phyloP scores from a whole-genome alignment of 2,113 vertebrate species.

The Lanius ludovicianus region DNA sequence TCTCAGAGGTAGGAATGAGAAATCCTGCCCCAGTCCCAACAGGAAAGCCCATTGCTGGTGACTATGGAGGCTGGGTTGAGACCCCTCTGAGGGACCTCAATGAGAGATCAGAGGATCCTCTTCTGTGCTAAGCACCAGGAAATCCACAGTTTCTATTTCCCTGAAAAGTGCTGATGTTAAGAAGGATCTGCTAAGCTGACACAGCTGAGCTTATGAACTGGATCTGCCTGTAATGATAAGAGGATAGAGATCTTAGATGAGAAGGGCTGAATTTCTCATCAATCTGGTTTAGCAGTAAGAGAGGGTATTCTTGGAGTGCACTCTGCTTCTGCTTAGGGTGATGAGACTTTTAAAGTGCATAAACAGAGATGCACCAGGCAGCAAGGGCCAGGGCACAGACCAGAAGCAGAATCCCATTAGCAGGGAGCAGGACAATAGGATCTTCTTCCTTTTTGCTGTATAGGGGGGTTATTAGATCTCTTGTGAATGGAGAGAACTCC shows the following conservation, averaged over 20 bases:
- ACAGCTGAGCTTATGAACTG: neutral
- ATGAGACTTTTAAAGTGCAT: neutral
- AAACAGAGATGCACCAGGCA: neutral
- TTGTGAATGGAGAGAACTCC: neutral
- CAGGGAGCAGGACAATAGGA: neutral
- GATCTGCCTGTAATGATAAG: neutral
- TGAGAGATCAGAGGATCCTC: neutral
- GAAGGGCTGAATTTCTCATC: slow-evolving; percentile 12
- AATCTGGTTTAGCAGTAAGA: neutral
- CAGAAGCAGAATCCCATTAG: neutral
- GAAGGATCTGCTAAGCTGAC: neutral
- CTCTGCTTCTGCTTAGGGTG: neutral
- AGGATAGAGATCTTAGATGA: neutral
- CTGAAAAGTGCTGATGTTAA: neutral
- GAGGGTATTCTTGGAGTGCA: neutral
- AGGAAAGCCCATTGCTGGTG: neutral
- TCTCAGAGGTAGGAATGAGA: neutral
- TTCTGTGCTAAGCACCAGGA: neutral
- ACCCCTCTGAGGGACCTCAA: neutral
- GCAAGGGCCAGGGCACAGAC: neutral
- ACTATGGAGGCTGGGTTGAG: neutral
- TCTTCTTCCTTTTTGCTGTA: neutral
- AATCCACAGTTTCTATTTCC: neutral
- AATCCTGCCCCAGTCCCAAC: neutral
- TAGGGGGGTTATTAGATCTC: neutral